Evolutionary conservation across 2,888 invertebrate species (phyloP).

Genomic region (Drosophila subsilvestris): DNA sequence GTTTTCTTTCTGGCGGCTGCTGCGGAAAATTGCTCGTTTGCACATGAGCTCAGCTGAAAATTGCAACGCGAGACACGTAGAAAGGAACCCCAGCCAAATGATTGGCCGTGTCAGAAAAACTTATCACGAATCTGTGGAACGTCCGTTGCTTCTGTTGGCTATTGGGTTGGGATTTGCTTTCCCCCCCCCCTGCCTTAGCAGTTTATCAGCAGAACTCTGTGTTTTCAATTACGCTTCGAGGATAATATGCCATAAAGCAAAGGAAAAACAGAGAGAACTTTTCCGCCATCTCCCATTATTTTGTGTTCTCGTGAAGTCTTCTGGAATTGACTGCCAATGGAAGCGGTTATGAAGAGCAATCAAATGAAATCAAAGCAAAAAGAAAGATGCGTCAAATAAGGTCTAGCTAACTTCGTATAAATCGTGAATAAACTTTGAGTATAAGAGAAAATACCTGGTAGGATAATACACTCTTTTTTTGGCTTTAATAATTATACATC

Average conservation of each 20-base stretch:
- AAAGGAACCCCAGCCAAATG: constrained; percentile 52
- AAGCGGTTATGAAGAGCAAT: not conserved
- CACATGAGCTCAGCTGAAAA: constrained; percentile 81
- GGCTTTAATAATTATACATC: no score
- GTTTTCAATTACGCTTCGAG: constrained; percentile 67
- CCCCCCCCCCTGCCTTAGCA: constrained; percentile 43
- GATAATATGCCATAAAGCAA: constrained; percentile 15
- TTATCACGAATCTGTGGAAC: constrained; percentile 66
- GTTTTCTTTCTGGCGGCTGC: constrained; percentile 25
- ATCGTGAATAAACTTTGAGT: not conserved
- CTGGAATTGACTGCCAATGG: not conserved
- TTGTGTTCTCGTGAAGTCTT: not conserved
- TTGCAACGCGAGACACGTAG: constrained; percentile 80
- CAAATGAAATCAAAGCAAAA: not conserved
- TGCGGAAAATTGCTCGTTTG: constrained; percentile 68
- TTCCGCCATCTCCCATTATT: not conserved
- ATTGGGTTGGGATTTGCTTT: not conserved
- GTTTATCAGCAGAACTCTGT: constrained; percentile 60
- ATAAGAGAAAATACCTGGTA: no score
- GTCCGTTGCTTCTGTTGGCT: constrained; percentile 8
- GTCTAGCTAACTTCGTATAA: not conserved
- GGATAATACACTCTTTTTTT: no score
- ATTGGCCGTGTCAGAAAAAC: constrained; percentile 75
- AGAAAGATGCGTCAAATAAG: not conserved
- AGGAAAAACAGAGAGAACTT: constrained; percentile 1